Evolutionary conservation across 1,140 invertebrate genomes (phyloP), one percentile per base, ranked within the genome.

Genomic region (Dreissena rostriformis): DNA sequence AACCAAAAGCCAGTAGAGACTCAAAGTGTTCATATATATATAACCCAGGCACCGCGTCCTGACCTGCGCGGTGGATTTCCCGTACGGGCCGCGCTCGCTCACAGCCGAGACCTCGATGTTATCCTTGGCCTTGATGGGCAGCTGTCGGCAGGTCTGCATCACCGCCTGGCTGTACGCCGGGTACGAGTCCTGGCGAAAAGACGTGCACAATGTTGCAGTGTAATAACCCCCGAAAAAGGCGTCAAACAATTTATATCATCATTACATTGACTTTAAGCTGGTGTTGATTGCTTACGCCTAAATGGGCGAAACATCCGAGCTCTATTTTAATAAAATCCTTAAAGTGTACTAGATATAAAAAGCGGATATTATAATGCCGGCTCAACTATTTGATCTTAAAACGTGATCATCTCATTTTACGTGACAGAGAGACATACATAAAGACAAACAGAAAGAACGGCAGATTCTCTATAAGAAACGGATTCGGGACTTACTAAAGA

Each of bases 121-220:
- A 57, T 82, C 79, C n/a, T 82, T 82, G 29, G 19, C 55, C 28
- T 82, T 82, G 11, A 73, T 73, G 10, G 70, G 70, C 17, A 26
- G 15, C 53, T 72, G 79, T 49, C 71, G 28, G 29, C 79, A 73
- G 8, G 17, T 57, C 11, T 29, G 22, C 70, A 82, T 63, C 8
- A 51, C 61, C 19, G 49, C 28, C 15, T 11, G 10, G 17, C 24
- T 68, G 63, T 71, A 82, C 8, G 28, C 22, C 1, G 53, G 52
- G 67, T 82, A 82, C n/a, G 79, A 52, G 4, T 29, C 53, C 79
- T 82, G 70, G 19, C 57, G 57, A 4, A 24, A 61, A 61, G 22
- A 61, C 17, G 39, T 39, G 39, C 39, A 39, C 8, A 2, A 39
- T 39, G 39, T 2, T 39, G 39, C 39, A 39, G 8, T 39, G 39